Base-by-base conservation (phyloP, 2,888 invertebrate genomes). In the Baccha elongata region DNA sequence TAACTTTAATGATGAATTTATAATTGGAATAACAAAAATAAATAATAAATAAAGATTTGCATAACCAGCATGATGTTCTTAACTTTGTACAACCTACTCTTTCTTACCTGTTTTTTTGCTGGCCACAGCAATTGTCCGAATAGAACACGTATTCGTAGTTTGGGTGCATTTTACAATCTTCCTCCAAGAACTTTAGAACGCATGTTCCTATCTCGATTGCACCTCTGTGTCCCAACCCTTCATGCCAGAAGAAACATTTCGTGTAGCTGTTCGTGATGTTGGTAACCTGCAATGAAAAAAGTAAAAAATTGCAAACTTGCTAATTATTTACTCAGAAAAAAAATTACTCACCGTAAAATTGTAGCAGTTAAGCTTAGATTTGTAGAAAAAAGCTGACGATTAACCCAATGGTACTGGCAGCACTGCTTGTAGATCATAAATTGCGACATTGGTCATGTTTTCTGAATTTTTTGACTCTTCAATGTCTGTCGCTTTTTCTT, bases 101-200 rank as follows among this genome's bases (percentile, higher is more conserved):
- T 65, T 65, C 40, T 67, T 44, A 67, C 67, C 53, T 67, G 50
- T 64, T 62, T 26, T 62, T 50, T 50, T 50, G 26, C 50, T 50
- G 50, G 23, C 26, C 29, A 50, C 50, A 50, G 50, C 50, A 50
- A 50, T 50, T 50, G 26, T 50, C 50, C 8, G 46, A 42, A 29
- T 40, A 42, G 23, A 26, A 26, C 23, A 50, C 50, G 50, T 50
- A 48, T 23, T 48, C 48, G 10, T 48, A 48, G n/a, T n/a, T n/a
- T n/a, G n/a, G n/a, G n/a, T n/a, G n/a, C 48, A 26, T 26, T 48
- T 48, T 48, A 48, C 48, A 21, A 48, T 48, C 48, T 48, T 48
- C 48, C 48, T 48, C 48, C 10, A 48, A 26, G 8, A 48, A 48
- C 23, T 48, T 48, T 21, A 48, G 48, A 48, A 48, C 48, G 48